Evolutionary conservation across 2,888 invertebrate species (phyloP), one percentile per base, ranked within the genome.

Genomic region (Papilio demoleus): DNA sequence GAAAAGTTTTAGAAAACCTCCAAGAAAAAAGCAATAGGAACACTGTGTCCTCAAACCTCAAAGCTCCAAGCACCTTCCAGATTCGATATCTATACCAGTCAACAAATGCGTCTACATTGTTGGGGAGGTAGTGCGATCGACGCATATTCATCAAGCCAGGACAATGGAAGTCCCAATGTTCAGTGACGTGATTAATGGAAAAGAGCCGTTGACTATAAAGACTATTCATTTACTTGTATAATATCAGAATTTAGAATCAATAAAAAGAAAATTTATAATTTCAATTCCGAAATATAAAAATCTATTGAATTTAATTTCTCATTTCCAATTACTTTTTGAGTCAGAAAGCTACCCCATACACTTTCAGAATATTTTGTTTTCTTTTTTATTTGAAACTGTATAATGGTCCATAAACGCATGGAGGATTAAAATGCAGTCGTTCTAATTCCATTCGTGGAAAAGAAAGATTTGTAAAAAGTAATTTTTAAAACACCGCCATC

Each of bases 101-200:
- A 2, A 27, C 3, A 19, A 50, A 53, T 24, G 22, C n/a, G 8
- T 19, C n/a, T 42, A 42, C 58, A 67, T 67, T 60, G 50, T 67
- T 67, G 50, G 61, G n/a, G 19, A 27, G 47, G 61, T 53, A 67
- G 40, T 60, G 67, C 70, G 63, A 69, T 71, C 69, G 69, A 73
- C 70, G 71, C 69, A 67, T 68, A 72, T 72, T 71, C 70, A 74
- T 74, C 67, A 74, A 73, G 66, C 63, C 36, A 19, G 38, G 50
- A 72, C 72, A 71, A 69, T 70, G 56, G 58, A 45, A 36, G 67
- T 27, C 36, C n/a, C 45, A 47, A 50, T 58, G 64, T 72, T 70
- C 78, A 77, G 76, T 74, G 75, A 79, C 79, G 80, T 67, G 62
- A 60, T 63, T 56, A 36, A 40, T 67, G 65, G 53, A 62, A 67